Conservation (phyloP, 2,113 vertebrate species). For the Peromyscus californicus region DNA sequence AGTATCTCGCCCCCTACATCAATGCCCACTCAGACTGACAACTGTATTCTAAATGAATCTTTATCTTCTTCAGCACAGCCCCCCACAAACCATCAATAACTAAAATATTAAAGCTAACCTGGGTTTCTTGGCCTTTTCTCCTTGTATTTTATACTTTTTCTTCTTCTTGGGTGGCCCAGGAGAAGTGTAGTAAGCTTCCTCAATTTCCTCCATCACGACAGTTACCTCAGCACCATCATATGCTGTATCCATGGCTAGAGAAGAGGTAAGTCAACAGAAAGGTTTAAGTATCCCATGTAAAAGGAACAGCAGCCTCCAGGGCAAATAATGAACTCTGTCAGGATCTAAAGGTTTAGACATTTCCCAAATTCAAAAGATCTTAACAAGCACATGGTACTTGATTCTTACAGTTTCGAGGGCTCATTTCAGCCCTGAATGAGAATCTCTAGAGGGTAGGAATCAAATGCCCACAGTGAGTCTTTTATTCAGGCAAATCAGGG, state of each 20-base stretch:
- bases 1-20: neutral
- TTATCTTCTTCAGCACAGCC: slow-evolving; percentile 12
- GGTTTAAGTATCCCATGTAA: neutral
- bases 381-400: neutral
- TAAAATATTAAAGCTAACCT: slow-evolving; percentile 87
- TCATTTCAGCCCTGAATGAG: neutral
- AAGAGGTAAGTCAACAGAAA: slow-evolving; percentile 59
- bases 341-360: neutral
- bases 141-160: slow-evolving; percentile 92
- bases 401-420: neutral
- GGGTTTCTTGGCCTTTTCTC: slow-evolving; percentile 95
- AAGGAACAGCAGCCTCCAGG: neutral
- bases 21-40: neutral
- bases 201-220: slow-evolving; percentile 94
- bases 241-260: slow-evolving; percentile 90
- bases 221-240: slow-evolving; percentile 94
- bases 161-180: slow-evolving; percentile 93
- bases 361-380: slow-evolving; percentile 5
- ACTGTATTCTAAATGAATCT: neutral
- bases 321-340: neutral
- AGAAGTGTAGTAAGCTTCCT: slow-evolving; percentile 90
- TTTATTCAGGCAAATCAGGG: neutral
- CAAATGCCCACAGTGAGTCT: neutral
- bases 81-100: slow-evolving; percentile 15
- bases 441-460: neutral